Base-by-base conservation (phyloP, 2,888 invertebrate species). In the Therioaphis trifolii region DNA sequence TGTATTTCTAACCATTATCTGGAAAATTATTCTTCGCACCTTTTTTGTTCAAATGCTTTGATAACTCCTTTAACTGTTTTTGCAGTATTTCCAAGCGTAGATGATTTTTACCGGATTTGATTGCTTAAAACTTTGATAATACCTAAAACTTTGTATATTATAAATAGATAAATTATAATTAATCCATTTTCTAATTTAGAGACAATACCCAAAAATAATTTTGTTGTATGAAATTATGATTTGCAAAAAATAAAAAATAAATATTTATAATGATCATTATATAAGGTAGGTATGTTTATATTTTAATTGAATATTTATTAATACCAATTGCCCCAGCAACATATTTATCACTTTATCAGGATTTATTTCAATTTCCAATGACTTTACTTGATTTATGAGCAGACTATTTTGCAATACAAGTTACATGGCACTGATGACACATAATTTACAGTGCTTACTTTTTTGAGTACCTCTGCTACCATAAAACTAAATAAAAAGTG, bases 401-500 rank as follows among this genome's bases (percentile, higher is more conserved):
- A 35, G 35, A 66, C 66, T 35, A 66, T n/a, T 40, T 66, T 66
- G 40, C 35, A 35, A n/a, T 18, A 66, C 66, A 66, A 66, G 40
- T 66, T 35, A 40, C 40, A n/a, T 66, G 40, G 11, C 18, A 40
- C 40, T 66, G 66, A 35, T n/a, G 66, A 66, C 40, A 35, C 72
- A 52, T 72, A 72, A 55, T 72, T 52, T 72, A 52, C 52, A 72
- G 15, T 71, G 46, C 24, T 71, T 71, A 12, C 46, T 46, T 71
- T 71, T 71, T 71, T 71, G 69, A 15, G 46, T 29, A 72, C 72
- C 72, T 52, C 52, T 72, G 12, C 72, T 29, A 18, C 52, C 52
- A 49, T 52, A 52, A 49, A 52, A 35, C 72, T 52, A 52, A 52
- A 49, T 49, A 29, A 72, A 27, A 72, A 72, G 43, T 66, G 35